A percentile compares a stretch with the other conserved stretches of the same genome.
Conservation (phyloP, 1,140 invertebrate genomes). For the Drosophila orena region DNA sequence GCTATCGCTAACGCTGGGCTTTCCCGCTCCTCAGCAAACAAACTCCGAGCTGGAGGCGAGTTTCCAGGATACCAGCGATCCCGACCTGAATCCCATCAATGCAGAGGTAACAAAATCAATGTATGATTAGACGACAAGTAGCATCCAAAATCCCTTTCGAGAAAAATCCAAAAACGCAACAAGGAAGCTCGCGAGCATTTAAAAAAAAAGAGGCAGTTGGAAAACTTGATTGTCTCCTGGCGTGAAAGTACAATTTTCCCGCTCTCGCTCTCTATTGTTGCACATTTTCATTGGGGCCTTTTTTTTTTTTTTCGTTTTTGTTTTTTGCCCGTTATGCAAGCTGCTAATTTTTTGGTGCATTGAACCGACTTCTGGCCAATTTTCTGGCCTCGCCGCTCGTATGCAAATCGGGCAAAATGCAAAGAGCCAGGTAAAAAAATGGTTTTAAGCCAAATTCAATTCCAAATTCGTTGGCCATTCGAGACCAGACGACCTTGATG, state of each 20-base stretch:
- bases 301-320: neutral
- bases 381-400: neutral
- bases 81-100: constrained; percentile 82
- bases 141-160: neutral
- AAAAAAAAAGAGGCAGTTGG: neutral
- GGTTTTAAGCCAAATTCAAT: constrained; percentile 11
- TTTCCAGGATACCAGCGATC: constrained; percentile 55
- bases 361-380: constrained; percentile 46
- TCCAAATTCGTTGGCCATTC: constrained; percentile 33
- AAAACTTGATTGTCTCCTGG: constrained; percentile 51
- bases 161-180: constrained; percentile 9
- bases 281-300: constrained; percentile 20
- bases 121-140: neutral
- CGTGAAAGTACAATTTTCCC: constrained; percentile 34
- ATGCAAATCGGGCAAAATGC: constrained; percentile 22
- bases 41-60: constrained; percentile 23
- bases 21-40: constrained; percentile 44
- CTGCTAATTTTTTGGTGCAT: constrained; percentile 57
- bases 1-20: constrained; percentile 48
- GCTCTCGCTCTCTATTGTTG: constrained; percentile 12
- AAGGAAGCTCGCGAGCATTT: constrained; percentile 16
- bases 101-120: constrained; percentile 70
- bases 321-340: constrained; percentile 39
- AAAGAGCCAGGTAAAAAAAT: constrained; percentile 6
- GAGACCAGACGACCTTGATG: constrained; percentile 38